Conservation (phyloP, 2,797 vertebrate genomes). For the Cottoperca gobio region DNA sequence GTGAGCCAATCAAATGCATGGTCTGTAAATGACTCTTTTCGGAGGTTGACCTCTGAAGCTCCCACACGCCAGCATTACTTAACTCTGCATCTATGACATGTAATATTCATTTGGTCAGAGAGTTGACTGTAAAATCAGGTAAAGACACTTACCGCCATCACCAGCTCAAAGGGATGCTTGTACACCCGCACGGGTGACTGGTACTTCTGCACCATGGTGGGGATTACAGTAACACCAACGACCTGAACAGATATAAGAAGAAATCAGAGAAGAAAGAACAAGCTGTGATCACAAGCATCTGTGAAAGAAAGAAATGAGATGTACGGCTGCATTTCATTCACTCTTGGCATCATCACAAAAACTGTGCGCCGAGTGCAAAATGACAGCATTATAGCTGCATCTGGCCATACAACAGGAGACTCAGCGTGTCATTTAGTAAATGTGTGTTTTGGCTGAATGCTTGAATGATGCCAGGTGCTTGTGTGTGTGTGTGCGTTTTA, state of each 20-base stretch:
- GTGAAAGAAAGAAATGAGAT: constrained; percentile 6
- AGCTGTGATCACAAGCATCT: constrained; percentile 4
- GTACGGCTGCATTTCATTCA: constrained; percentile 15
- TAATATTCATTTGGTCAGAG: constrained; percentile 49
- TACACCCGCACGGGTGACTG: constrained; percentile 97
- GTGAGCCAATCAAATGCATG: constrained; percentile 11
- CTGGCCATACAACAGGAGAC: constrained; percentile 20
- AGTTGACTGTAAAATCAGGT: constrained; percentile 14
- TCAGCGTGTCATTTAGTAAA: constrained; percentile 37
- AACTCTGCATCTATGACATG: constrained; percentile 42
- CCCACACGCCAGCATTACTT: constrained; percentile 45
- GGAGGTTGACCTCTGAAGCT: constrained; percentile 31
- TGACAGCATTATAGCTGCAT: constrained; percentile 24
- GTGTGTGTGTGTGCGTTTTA: neutral
- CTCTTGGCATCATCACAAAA: constrained; percentile 4
- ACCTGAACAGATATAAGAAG: constrained; percentile 62
- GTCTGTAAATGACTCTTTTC: constrained; percentile 20
- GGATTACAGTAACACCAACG: constrained; percentile 54
- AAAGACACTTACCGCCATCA: constrained; percentile 95
- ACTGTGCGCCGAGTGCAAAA: constrained; percentile 1
- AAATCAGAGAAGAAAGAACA: constrained; percentile 4
- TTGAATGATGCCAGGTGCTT: constrained; percentile 23
- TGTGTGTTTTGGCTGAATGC: constrained; percentile 43
- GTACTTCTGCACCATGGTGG: constrained; percentile 97
- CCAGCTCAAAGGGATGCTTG: constrained; percentile 96